Conservation (phyloP, 2,888 invertebrate genomes). For the Amphipoea oculea region DNA sequence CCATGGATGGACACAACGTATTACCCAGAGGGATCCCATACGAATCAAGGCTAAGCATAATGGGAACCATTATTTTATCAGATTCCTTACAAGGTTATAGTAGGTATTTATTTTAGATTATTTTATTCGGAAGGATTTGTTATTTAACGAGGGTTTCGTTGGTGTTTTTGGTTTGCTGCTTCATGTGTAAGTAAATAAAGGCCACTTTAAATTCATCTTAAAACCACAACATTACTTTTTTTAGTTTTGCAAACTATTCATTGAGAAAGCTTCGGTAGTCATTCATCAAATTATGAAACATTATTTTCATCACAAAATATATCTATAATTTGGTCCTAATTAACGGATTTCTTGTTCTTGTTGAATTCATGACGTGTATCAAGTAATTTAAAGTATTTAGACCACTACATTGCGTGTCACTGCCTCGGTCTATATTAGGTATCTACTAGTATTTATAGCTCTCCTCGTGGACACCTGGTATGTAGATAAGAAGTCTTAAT, state of each 20-base stretch:
- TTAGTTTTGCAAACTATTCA: too few relatives aligned
- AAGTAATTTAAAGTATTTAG: constrained; percentile 42
- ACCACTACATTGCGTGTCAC: constrained; percentile 7
- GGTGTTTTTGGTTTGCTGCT: not conserved
- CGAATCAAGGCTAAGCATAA: constrained; percentile 44
- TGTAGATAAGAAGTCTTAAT: constrained; percentile 13
- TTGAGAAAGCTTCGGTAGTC: not conserved
- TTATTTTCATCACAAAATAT: not conserved
- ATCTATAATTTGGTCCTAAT: not conserved
- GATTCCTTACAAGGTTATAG: constrained; percentile 43
- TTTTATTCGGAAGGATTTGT: constrained; percentile 23
- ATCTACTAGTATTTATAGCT: constrained; percentile 30
- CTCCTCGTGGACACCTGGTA: constrained; percentile 5
- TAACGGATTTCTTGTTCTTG: not conserved
- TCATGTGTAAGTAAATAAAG: not conserved
- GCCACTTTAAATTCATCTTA: not conserved
- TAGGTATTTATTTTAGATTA: constrained; percentile 7
- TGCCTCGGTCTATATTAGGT: constrained; percentile 18
- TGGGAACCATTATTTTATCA: constrained; percentile 46
- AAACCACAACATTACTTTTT: not conserved
- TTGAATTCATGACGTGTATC: not conserved
- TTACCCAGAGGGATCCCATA: constrained; percentile 31
- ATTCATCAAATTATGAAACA: not conserved
- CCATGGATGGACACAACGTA: constrained; percentile 51
- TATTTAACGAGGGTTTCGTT: not conserved